These are phyloP conservation scores for Bicyclus anynana DNA, from an alignment of 1,140 invertebrate genomes.

Conservation along the genomic window DNA sequence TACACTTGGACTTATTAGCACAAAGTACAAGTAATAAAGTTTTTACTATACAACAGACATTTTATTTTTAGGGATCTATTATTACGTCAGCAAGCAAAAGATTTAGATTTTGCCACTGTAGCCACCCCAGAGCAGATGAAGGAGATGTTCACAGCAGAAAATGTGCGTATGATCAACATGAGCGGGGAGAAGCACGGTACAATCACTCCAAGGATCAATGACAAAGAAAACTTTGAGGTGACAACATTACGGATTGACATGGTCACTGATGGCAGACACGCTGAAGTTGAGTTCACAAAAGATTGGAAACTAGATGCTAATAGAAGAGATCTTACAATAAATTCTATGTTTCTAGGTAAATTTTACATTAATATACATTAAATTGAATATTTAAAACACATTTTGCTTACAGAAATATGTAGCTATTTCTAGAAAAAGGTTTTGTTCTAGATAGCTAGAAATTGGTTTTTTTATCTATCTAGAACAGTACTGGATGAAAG, in stretches of 20 bases:
- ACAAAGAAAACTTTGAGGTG: conserved; percentile 95
- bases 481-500: too few relatives aligned
- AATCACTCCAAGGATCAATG: conserved; percentile 97
- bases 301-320: conserved; percentile 98
- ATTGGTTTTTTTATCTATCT: too few relatives aligned
- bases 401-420: too few relatives aligned
- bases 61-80: conserved; percentile 88
- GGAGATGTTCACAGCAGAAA: conserved; percentile 91
- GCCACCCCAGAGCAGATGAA: conserved; percentile 99
- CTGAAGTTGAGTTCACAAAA: conserved; percentile 95
- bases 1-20: too few relatives aligned
- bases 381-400: not conserved
- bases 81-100: conserved; percentile 89
- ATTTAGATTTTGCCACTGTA: conserved; percentile 98
- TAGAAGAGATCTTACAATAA: conserved; percentile 97
- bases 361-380: not conserved
- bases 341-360: conserved; percentile 97
- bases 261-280: conserved; percentile 95
- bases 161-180: conserved; percentile 94
- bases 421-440: too few relatives aligned
- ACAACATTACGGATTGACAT: conserved; percentile 97
- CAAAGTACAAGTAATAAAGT: too few relatives aligned
- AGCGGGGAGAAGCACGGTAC: conserved; percentile 99
- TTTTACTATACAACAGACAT: not conserved
- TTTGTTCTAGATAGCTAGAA: too few relatives aligned